Conservation (phyloP, 1,140 invertebrate genomes). For the Drosophila auraria region DNA sequence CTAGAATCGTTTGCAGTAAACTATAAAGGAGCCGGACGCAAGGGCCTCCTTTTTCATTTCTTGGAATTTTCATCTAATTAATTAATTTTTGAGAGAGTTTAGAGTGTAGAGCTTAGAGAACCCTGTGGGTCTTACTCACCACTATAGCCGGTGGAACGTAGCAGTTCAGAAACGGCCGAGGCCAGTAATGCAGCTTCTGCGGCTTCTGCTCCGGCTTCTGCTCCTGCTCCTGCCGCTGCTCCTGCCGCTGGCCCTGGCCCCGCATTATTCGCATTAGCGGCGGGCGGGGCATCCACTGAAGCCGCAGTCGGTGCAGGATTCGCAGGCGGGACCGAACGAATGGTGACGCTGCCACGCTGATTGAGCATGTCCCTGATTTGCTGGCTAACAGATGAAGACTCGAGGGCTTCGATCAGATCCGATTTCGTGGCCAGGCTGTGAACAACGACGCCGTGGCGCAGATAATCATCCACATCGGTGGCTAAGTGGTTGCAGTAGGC, state of each 20-base stretch:
- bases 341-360: slow-evolving; percentile 4
- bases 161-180: slow-evolving; percentile 11
- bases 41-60: no score
- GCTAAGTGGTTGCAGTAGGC: slow-evolving; percentile 48
- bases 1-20: no score
- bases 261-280: background rate
- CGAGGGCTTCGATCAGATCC: slow-evolving; percentile 17
- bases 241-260: no score
- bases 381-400: slow-evolving; percentile 12
- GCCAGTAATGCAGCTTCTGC: background rate
- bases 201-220: no score
- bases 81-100: no score
- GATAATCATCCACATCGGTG: slow-evolving; percentile 53
- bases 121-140: slow-evolving; percentile 35
- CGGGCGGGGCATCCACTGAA: no score
- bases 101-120: no score
- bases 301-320: background rate
- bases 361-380: slow-evolving; percentile 47
- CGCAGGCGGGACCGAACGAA: background rate
- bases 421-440: slow-evolving; percentile 43
- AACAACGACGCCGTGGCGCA: slow-evolving; percentile 46
- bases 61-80: no score
- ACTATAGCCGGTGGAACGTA: slow-evolving; percentile 28
- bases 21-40: no score
- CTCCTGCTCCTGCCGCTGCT: no score